Conservation (phyloP, 64 coral and sea anemone species). For the Dendronephthya gigantea region DNA sequence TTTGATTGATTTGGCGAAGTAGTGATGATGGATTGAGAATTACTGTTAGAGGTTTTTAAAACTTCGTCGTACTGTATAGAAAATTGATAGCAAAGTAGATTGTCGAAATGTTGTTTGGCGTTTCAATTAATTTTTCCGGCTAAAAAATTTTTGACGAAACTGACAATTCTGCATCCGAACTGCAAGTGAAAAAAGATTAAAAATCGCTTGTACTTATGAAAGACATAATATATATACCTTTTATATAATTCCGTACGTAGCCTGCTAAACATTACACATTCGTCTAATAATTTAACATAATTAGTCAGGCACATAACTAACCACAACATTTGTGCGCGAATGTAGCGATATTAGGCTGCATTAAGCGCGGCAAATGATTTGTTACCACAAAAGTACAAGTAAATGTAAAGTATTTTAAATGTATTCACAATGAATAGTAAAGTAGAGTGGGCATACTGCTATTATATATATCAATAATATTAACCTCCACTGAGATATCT, state of each 20-base stretch:
- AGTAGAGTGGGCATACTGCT: neutral
- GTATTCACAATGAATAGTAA: constrained; percentile 20
- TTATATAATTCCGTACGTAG: neutral
- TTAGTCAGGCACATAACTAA: neutral
- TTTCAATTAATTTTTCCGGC: neutral
- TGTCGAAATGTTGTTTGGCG: too few relatives aligned
- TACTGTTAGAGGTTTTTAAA: too few relatives aligned
- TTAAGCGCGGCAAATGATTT: neutral
- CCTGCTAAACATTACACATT: neutral
- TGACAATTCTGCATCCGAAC: neutral
- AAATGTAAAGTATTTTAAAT: constrained; percentile 1
- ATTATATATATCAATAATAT: constrained; percentile 6
- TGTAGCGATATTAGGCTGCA: too few relatives aligned
- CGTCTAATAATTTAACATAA: neutral
- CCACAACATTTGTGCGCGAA: neutral
- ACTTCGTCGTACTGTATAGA: too few relatives aligned
- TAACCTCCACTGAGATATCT: neutral
- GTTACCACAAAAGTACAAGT: neutral
- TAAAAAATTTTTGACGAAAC: neutral
- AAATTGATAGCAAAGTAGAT: too few relatives aligned
- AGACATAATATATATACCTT: neutral
- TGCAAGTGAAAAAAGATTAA: neutral
- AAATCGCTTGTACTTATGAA: neutral
- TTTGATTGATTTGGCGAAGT: too few relatives aligned
- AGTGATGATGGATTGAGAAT: too few relatives aligned